Base-by-base conservation (phyloP, 2,113 vertebrate species). In the Ammodytes dubius region DNA sequence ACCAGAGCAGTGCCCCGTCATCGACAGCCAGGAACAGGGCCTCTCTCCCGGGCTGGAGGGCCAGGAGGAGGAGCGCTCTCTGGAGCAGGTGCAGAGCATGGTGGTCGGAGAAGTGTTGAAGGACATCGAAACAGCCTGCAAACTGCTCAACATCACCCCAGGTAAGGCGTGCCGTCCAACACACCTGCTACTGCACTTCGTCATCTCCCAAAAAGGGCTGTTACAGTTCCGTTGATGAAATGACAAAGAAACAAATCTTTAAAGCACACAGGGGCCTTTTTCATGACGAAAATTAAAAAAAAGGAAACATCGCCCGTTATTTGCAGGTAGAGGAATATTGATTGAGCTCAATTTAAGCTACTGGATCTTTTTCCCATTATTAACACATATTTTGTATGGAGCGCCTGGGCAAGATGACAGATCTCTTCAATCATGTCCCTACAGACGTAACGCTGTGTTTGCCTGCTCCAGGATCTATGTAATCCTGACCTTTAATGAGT, bases 21-120 rank as follows among this genome's bases (percentile, higher is more conserved):
- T 99, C 9, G 98, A 99, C 85, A 99, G 98, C 93, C 98, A 98
- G 68, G 97, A 96, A 3, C 86, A 95, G 12, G 96, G 96, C 13
- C 89, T 96, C 66, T 95, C 95, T 7, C 89, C 95, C 1, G 94
- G 94, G 39, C 88, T 97, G 81, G 96, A 97, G 76, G 95, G 95
- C 5, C 96, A 96, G 3, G 94, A 97, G 90, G 97, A 97, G 89
- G 97, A 99, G 76, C 96, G 96, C 43, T 98, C 97, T 0, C 93
- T 99, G 93, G 98, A 99, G 92, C 97, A 99, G 94, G 97, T 99
- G 84, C 98, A 99, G 91, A 97, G 96, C 89, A 96, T 99, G 97
- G 98, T 99, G 88, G 96, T 99, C 83, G 97, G 97, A 0, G 98
- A 99, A 71, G 98, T 99, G 82, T 95, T 99, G 61, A 99, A 99